Conservation (phyloP, 2,797 vertebrate species). For the Neopelma chrysocephalum region DNA sequence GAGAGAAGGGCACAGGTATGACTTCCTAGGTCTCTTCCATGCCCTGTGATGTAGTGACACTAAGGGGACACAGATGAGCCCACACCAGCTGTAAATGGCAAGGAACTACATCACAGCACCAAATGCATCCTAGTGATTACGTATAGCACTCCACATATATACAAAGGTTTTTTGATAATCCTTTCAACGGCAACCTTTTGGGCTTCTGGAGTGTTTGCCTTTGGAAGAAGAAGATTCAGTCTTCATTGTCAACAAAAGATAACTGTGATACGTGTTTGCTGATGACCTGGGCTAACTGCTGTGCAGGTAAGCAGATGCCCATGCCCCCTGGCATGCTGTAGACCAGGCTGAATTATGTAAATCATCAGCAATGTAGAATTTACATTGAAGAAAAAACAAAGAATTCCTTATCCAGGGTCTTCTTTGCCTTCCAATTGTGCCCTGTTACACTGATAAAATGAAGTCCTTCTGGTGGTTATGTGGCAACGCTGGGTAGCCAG, state of each 20-base stretch:
- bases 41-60: background rate
- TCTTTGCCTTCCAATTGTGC: background rate
- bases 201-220: background rate
- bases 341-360: background rate
- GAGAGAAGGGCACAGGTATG: background rate
- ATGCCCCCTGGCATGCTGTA: background rate
- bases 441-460: background rate
- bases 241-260: background rate
- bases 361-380: background rate
- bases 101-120: background rate
- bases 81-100: background rate
- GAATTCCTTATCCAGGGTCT: background rate
- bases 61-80: background rate
- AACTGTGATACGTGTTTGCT: background rate
- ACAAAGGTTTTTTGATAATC: background rate
- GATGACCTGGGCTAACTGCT: background rate
- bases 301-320: background rate
- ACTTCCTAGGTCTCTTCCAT: background rate
- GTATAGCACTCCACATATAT: background rate
- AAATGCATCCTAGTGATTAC: background rate
- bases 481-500: background rate
- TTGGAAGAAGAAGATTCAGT: background rate
- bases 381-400: background rate
- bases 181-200: background rate
- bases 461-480: background rate